These are phyloP conservation scores for Perithous albicinctus DNA, from an alignment of 2,888 invertebrate species.

Conservation along the genomic window DNA sequence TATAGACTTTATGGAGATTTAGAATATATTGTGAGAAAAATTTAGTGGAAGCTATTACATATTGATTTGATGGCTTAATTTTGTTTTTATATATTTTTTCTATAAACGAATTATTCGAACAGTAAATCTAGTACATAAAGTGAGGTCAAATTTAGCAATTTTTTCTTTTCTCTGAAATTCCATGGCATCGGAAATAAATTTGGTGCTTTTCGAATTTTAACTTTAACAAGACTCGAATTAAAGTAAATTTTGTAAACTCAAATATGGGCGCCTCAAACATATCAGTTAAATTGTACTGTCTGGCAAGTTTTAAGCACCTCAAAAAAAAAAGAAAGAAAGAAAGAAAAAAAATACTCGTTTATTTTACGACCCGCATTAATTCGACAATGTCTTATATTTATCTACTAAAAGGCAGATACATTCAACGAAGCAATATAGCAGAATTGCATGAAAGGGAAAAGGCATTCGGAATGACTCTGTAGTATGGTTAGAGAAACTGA, in stretches of 20 bases:
- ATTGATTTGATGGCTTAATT: too few species aligned
- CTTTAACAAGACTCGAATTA: neutral
- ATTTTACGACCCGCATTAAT: neutral
- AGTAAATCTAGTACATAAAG: too few species aligned
- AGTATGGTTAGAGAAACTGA: conserved; percentile 32
- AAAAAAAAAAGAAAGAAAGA: neutral
- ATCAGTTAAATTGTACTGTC: neutral
- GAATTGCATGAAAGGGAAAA: conserved; percentile 6
- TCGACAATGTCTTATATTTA: conserved; percentile 6
- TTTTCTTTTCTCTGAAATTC: too few species aligned
- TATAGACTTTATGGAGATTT: too few species aligned
- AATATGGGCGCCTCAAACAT: neutral
- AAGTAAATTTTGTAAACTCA: neutral
- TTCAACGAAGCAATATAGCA: conserved; percentile 7
- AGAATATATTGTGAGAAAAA: too few species aligned
- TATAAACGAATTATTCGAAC: too few species aligned
- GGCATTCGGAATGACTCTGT: conserved; percentile 36
- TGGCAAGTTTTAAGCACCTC: neutral
- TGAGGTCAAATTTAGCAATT: too few species aligned
- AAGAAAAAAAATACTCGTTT: neutral
- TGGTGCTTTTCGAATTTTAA: too few species aligned
- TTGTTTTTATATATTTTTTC: too few species aligned
- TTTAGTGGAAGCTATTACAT: too few species aligned
- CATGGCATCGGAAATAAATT: too few species aligned
- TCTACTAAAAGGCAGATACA: neutral